Conservation (phyloP, 37 sponge, comb jelly and placozoan genomes). For the Eunapius fragilis region DNA sequence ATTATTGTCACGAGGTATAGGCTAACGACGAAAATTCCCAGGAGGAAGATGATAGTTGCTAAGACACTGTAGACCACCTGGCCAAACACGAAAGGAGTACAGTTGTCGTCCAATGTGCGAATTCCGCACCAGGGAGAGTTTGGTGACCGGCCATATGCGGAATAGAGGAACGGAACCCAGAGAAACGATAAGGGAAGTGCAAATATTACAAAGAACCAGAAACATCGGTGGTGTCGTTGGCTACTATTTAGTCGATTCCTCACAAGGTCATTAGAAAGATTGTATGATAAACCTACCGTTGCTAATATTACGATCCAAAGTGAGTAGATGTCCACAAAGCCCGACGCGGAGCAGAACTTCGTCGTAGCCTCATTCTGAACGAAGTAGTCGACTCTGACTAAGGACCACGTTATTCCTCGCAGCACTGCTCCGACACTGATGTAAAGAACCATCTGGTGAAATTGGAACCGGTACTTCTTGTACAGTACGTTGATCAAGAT, state of each 20-base stretch:
- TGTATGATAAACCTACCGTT: neutral
- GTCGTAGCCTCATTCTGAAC: neutral
- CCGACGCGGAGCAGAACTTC: neutral
- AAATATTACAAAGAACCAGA: neutral
- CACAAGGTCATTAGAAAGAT: neutral
- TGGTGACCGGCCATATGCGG: neutral
- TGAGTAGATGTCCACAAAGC: neutral
- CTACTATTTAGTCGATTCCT: no score
- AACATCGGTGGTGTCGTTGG: neutral
- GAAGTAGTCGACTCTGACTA: constrained; percentile 11
- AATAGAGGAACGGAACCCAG: neutral
- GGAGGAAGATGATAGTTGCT: no score
- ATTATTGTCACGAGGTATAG: no score
- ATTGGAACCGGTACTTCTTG: constrained; percentile 68
- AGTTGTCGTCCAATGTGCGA: neutral
- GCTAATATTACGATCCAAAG: neutral
- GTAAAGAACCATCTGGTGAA: constrained; percentile 59
- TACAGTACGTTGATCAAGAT: constrained; percentile 49
- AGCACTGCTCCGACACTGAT: constrained; percentile 38
- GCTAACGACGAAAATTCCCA: no score
- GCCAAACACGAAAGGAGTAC: no score
- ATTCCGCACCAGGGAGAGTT: neutral
- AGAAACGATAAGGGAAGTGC: neutral
- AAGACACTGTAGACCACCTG: no score
- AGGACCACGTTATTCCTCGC: constrained; percentile 15